Evolutionary conservation across 2,113 vertebrate species (phyloP).

Genomic region (Brachyhypopomus gauderio): DNA sequence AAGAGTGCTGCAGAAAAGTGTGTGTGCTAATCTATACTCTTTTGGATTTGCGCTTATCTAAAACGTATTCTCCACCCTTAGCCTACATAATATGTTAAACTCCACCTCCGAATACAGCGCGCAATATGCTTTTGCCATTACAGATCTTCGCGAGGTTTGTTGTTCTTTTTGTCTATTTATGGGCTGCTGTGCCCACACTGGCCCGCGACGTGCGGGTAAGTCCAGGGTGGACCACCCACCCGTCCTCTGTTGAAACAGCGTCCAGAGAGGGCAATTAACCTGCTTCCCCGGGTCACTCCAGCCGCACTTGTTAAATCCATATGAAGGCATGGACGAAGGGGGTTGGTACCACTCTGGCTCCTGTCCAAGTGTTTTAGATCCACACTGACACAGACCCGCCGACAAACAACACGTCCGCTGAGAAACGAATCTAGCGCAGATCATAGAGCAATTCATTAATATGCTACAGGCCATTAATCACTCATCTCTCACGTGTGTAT

Average conservation of each 20-base stretch:
- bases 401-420: slow-evolving; percentile 9
- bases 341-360: slow-evolving; percentile 33
- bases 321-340: slow-evolving; percentile 7
- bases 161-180: slow-evolving; percentile 53
- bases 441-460: slow-evolving; percentile 41
- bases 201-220: slow-evolving; percentile 43
- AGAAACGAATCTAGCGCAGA: slow-evolving; percentile 37
- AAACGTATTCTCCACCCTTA: background rate
- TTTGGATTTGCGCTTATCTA: background rate
- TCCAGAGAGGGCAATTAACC: slow-evolving; percentile 62
- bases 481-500: slow-evolving; percentile 31
- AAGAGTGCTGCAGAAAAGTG: no score
- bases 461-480: slow-evolving; percentile 49
- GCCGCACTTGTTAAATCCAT: slow-evolving; percentile 62
- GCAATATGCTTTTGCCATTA: slow-evolving; percentile 41
- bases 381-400: slow-evolving; percentile 34
- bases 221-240: slow-evolving; percentile 66
- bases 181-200: slow-evolving; percentile 36
- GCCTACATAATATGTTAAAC: background rate
- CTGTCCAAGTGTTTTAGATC: slow-evolving; percentile 41
- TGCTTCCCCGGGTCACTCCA: slow-evolving; percentile 61
- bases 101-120: slow-evolving; percentile 26
- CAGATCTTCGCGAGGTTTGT: slow-evolving; percentile 37
- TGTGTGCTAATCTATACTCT: background rate
- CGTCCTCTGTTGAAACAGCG: slow-evolving; percentile 54